Percentiles rank a stretch among this genome's conserved stretches.
Conservation (phyloP, 2,113 vertebrate species). For the Diadophis punctatus region DNA sequence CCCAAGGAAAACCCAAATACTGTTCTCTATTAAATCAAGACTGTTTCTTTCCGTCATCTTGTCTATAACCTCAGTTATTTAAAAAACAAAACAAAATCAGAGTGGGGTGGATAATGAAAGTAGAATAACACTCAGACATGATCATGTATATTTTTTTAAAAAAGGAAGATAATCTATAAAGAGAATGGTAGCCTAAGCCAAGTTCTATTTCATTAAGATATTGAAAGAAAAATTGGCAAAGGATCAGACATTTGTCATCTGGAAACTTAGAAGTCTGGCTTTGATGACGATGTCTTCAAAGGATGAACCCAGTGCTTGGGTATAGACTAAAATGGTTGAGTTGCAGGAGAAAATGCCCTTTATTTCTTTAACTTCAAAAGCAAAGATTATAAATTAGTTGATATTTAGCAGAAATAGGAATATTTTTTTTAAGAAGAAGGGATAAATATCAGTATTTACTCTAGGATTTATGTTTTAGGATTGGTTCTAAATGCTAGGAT, state of each 20-base stretch:
- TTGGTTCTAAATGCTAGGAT: background rate
- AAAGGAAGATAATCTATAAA: background rate
- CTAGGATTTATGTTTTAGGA: background rate
- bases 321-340: background rate
- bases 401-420: background rate
- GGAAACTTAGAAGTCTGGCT: background rate
- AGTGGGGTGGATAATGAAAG: background rate
- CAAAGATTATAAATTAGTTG: background rate
- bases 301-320: background rate
- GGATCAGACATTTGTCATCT: background rate
- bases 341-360: background rate
- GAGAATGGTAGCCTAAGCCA: background rate
- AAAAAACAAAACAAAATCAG: background rate
- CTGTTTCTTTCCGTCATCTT: background rate
- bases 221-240: background rate
- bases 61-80: background rate
- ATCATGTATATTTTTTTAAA: background rate
- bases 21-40: fast-evolving
- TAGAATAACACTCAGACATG: background rate
- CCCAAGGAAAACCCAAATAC: background rate
- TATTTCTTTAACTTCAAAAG: background rate
- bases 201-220: background rate
- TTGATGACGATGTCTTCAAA: background rate
- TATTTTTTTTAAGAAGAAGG: background rate
- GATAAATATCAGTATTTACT: background rate